Evolutionary conservation across 1,140 invertebrate genomes (phyloP), one percentile per base, ranked within the genome.

Genomic region (Subanguina moxae): DNA sequence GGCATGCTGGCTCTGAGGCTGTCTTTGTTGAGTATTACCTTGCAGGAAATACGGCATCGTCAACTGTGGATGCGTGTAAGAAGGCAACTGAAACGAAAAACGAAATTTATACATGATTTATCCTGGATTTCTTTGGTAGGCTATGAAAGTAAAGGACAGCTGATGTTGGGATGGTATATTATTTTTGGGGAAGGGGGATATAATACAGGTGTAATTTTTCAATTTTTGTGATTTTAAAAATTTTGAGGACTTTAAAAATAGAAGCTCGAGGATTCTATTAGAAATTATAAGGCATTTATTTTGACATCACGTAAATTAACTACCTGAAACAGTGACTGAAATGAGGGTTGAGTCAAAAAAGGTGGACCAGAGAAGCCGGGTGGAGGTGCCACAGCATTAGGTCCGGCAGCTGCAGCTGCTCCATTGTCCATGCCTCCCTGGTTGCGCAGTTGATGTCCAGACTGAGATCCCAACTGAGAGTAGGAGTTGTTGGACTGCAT

Each of bases 291-390:
- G n/a, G n/a, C n/a, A n/a, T n/a, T n/a, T n/a, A n/a, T n/a, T n/a
- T n/a, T n/a, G n/a, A n/a, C n/a, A n/a, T n/a, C n/a, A n/a, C n/a
- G n/a, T n/a, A n/a, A n/a, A n/a, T n/a, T n/a, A 21, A 52, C 3
- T 52, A 52, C 48, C 48, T 52, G 48, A 25, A 52, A 52, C n/a
- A 52, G 48, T 52, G 48, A 52, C 48, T 52, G 48, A 25, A 52
- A 52, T 52, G 48, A 52, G 23, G 48, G 48, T 15, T 52, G 48
- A 52, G 48, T 52, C n/a, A 52, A 25, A 15, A 52, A 52, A 25
- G 48, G 48, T 52, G 48, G 48, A 5, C 48, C 48, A 19, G 48
- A 52, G 23, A 52, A 52, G 23, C 48, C 48, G 8, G 48, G 48
- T 8, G 48, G 48, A 8, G 48, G 48, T 21, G 48, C 48, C n/a